Conservation (phyloP, 2,113 vertebrate genomes). For the Spheniscus mendiculus region DNA sequence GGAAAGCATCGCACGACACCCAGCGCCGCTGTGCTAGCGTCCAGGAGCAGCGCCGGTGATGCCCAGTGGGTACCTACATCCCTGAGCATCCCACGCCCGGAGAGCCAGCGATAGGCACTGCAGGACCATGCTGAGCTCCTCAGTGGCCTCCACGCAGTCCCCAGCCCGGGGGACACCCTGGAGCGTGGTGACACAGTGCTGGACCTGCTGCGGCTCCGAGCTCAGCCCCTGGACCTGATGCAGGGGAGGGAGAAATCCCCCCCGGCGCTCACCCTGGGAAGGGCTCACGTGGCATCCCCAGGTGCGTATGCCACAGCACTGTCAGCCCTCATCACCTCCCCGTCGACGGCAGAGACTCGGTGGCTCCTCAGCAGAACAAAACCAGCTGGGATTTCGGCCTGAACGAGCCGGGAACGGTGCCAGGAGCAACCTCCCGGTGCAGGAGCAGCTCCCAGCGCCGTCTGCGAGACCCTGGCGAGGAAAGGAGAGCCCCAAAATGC, state of each 20-base stretch:
- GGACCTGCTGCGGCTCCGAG: background rate
- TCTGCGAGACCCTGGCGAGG: rapidly evolving
- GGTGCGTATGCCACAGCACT: background rate
- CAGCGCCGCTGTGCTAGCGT: rapidly evolving
- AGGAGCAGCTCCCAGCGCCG: background rate
- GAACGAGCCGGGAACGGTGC: rapidly evolving
- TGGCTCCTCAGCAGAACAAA: background rate
- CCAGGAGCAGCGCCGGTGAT: background rate
- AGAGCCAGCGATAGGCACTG: background rate
- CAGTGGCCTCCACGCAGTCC: background rate
- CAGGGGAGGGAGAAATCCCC: background rate
- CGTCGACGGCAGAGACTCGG: background rate
- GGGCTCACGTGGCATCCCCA: rapidly evolving
- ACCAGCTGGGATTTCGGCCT: background rate
- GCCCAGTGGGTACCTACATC: no score
- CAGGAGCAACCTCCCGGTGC: background rate
- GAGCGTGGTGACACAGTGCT: rapidly evolving
- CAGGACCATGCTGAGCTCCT: background rate
- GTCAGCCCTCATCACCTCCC: background rate
- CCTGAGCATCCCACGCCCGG: rapidly evolving
- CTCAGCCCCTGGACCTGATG: background rate
- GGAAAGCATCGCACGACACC: rapidly evolving
- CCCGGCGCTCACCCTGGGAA: rapidly evolving
- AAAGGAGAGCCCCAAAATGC: background rate
- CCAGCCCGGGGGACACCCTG: background rate